phyloP scores from a whole-genome alignment of 1,140 invertebrate species.

The Megalonaias nervosa region DNA sequence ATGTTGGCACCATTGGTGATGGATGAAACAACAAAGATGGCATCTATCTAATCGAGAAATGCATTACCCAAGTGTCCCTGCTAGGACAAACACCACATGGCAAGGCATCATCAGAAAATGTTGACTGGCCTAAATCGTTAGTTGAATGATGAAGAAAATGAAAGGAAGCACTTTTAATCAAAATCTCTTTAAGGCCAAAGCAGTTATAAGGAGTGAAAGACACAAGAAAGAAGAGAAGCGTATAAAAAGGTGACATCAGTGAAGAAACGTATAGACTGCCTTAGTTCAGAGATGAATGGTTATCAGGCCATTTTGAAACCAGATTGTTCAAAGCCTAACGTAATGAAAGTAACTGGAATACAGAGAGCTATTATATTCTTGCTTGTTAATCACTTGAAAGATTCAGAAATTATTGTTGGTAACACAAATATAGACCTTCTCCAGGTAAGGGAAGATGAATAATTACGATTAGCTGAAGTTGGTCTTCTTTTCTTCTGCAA shows the following conservation, averaged over 20 bases:
- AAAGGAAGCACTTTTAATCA: conserved; percentile 26
- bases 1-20: conserved; percentile 1
- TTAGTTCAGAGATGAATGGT: conserved; percentile 27
- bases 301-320: conserved; percentile 37
- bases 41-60: conserved; percentile 16
- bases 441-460: background rate
- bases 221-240: no score
- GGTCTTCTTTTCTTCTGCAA: background rate
- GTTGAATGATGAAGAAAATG: conserved; percentile 17
- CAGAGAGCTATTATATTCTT: conserved; percentile 15
- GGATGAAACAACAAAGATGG: conserved; percentile 16
- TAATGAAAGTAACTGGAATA: conserved; percentile 16
- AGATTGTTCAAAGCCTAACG: conserved; percentile 35
- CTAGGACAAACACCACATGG: conserved; percentile 10
- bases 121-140: conserved; percentile 17
- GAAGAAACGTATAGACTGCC: conserved; percentile 25
- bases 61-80: background rate
- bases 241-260: conserved; percentile 7
- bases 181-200: conserved; percentile 4
- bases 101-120: conserved; percentile 11
- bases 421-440: conserved; percentile 2
- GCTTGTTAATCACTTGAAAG: background rate
- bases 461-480: background rate
- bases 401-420: background rate
- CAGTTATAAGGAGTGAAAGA: conserved; percentile 15